Conservation (phyloP, 2,113 vertebrate genomes). For the Nibea albiflora region DNA sequence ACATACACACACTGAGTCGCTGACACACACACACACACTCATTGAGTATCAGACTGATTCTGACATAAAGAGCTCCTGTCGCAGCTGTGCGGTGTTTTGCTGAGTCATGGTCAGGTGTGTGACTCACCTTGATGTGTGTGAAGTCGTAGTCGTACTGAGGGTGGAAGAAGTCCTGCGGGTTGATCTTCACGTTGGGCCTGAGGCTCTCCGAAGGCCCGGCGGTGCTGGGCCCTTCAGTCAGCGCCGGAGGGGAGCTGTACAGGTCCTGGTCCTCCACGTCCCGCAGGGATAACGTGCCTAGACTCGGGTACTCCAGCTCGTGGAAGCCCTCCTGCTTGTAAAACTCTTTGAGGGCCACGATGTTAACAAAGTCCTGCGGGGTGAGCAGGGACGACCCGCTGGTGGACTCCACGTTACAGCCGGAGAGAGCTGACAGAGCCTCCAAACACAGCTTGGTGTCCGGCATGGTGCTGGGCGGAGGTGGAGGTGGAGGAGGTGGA, state of each 20-base stretch:
- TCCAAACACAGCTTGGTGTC: constrained; percentile 42
- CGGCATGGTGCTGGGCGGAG: constrained; percentile 30
- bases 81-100: too few relatives aligned
- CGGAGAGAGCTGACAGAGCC: constrained; percentile 64
- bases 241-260: constrained; percentile 45
- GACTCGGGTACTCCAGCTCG: constrained; percentile 66
- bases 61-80: too few relatives aligned
- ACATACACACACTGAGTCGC: too few relatives aligned
- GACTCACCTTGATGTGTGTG: constrained; percentile 52
- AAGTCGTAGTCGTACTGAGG: constrained; percentile 70
- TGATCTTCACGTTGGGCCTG: constrained; percentile 21
- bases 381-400: constrained; percentile 10
- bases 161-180: constrained; percentile 64
- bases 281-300: constrained; percentile 62
- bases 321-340: constrained; percentile 68
- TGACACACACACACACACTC: too few relatives aligned
- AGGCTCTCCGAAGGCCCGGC: background rate
- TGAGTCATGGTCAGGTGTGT: too few relatives aligned
- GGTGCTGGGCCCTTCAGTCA: background rate
- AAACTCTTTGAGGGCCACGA: constrained; percentile 68
- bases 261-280: constrained; percentile 37
- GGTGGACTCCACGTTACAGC: constrained; percentile 43
- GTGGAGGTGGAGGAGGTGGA: background rate
- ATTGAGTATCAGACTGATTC: too few relatives aligned
- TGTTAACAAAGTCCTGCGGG: constrained; percentile 72